These are phyloP conservation scores for Pipra filicauda DNA, from an alignment of 2,113 vertebrate genomes.

Conservation along the genomic window DNA sequence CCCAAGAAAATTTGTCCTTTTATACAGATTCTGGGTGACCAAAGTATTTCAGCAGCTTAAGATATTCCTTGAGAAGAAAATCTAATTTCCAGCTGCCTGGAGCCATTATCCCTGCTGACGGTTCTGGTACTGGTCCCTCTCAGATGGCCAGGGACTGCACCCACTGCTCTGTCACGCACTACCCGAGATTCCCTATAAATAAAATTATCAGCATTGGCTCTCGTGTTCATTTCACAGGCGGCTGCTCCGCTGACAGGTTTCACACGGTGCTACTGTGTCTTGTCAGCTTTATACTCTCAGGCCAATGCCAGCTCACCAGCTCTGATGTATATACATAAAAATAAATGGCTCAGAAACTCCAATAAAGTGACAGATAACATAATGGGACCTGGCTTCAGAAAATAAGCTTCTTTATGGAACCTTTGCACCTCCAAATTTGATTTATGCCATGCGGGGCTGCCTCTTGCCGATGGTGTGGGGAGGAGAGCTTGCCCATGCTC, in stretches of 20 bases:
- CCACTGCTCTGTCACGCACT: neutral
- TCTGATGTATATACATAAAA: conserved; percentile 68
- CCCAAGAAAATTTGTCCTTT: neutral
- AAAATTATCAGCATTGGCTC: neutral
- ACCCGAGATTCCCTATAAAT: conserved; percentile 69
- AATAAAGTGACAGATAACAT: conserved; percentile 59
- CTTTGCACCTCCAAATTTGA: conserved; percentile 31
- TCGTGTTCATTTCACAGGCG: conserved; percentile 79
- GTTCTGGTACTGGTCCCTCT: rapidly evolving
- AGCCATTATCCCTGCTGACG: neutral
- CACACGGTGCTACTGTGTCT: conserved; percentile 64
- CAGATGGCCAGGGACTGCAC: neutral
- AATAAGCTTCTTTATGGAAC: conserved; percentile 61
- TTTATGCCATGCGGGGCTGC: rapidly evolving
- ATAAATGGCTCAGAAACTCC: conserved; percentile 72
- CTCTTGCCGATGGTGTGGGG: neutral
- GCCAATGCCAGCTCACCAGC: conserved; percentile 47
- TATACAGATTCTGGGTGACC: neutral
- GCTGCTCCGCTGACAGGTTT: conserved; percentile 76
- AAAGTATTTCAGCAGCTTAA: neutral
- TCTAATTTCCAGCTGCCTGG: neutral
- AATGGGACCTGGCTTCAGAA: conserved; percentile 53
- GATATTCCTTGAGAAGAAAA: neutral
- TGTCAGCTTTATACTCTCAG: conserved; percentile 75
- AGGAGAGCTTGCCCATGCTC: neutral